Base-by-base conservation (phyloP, 2,888 invertebrate genomes). In the Sipha maydis region DNA sequence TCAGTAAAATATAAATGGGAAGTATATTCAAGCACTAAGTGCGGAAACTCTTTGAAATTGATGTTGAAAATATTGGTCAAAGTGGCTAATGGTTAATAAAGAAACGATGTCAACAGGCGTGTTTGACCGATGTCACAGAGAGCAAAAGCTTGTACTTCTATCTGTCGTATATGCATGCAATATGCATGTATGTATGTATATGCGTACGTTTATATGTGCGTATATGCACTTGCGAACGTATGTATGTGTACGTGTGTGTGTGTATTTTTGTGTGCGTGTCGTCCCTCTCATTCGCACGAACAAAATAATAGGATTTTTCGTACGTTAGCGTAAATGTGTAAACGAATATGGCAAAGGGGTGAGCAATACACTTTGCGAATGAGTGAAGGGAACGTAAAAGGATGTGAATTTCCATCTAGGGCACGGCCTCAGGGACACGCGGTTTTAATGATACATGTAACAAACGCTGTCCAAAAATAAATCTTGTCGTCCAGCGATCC, bases 391-490 rank as follows among this genome's bases (percentile, higher is more conserved):
- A 77, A 25, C 8, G 56, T 54, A 19, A 61, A 56, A 79, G 75
- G 79, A 88, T 28, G 82, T 38, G 88, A 88, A 82, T 75, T 88
- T 82, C 82, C 88, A 76, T 82, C 82, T 82, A 82, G 73, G 80
- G 31, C 61, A 48, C 67, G 75, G 48, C 80, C 82, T 88, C 82
- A 75, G 88, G 88, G 82, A 82, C 88, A 67, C 75, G 25, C 67
- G 41, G 75, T 73, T 88, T 88, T 82, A 88, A 88, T 75, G 80
- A 41, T 78, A 77, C 67, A 76, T 73, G 79, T 86, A 79, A 86
- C 86, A 80, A 82, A 88, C 82, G 80, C 80, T 67, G 82, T 76
- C 88, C 75, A 38, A 88, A 86, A 88, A 88, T 82, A 82, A 88
- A 88, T 88, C 88, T 80, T 82, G 88, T 82, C 73, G 21, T 73